Percentiles rank a stretch among this genome's conserved stretches.
Conservation (phyloP, 2,888 invertebrate species). For the Catocala nupta region DNA sequence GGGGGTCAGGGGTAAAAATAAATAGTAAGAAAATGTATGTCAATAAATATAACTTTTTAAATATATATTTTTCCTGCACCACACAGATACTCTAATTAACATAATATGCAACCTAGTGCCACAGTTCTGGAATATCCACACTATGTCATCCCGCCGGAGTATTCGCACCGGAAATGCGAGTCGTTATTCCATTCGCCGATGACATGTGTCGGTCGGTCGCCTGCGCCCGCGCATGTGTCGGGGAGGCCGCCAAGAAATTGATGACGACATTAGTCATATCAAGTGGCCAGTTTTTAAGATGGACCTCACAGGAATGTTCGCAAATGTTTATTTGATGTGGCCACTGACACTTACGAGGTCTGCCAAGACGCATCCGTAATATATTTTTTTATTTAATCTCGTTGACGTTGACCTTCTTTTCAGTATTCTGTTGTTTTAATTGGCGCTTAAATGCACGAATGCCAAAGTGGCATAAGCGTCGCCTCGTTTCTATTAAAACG, state of each 20-base stretch:
- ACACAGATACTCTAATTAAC: too few relatives aligned
- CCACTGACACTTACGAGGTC: constrained; percentile 19
- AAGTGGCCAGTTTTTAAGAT: constrained; percentile 60
- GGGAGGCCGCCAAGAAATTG: constrained; percentile 74
- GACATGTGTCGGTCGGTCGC: constrained; percentile 70
- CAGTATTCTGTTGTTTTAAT: background rate
- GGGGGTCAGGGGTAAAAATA: too few relatives aligned
- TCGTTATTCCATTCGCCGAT: constrained; percentile 73
- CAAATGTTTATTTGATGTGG: constrained; percentile 43
- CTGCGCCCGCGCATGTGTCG: constrained; percentile 69
- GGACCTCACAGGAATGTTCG: constrained; percentile 73
- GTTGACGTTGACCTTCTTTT: background rate
- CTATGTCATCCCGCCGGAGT: constrained; percentile 38
- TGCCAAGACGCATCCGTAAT: background rate
- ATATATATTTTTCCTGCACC: too few relatives aligned
- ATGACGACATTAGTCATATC: constrained; percentile 83
- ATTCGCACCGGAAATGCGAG: constrained; percentile 76
- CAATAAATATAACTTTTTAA: too few relatives aligned
- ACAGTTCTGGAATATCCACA: constrained; percentile 39
- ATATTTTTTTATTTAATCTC: constrained; percentile 8
- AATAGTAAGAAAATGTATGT: too few relatives aligned
- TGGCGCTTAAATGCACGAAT: too few relatives aligned
- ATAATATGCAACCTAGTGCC: too few relatives aligned
- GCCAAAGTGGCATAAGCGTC: too few relatives aligned
- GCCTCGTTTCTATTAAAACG: too few relatives aligned